Evolutionary conservation across 2,113 vertebrate genomes (phyloP).

Genomic region (Paradoxurus hermaphroditus): DNA sequence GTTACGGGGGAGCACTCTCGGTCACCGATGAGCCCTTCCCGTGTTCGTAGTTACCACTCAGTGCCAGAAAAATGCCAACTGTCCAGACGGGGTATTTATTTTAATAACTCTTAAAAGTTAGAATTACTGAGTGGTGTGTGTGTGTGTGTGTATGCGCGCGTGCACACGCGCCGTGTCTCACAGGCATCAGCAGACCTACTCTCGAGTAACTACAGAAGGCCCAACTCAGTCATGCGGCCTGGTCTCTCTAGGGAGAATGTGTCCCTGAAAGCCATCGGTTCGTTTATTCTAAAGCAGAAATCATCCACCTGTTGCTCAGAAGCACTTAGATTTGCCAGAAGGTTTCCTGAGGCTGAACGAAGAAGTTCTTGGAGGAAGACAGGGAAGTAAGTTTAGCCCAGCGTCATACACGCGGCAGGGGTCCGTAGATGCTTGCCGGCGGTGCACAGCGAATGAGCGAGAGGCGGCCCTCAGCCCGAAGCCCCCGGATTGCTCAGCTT

Average conservation of each 20-base stretch:
- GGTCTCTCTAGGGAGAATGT: background rate
- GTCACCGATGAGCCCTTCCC: background rate
- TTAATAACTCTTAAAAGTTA: background rate
- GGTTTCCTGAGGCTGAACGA: background rate
- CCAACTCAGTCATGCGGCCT: too few relatives aligned
- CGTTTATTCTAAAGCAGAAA: background rate
- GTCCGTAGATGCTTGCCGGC: background rate
- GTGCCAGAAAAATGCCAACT: background rate
- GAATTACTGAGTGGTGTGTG: background rate
- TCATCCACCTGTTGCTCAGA: background rate
- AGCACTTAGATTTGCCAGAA: background rate
- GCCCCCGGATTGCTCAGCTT: background rate
- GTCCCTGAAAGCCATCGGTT: background rate
- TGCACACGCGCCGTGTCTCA: background rate
- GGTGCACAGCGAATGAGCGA: background rate
- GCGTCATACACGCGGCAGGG: rapidly evolving
- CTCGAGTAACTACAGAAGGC: background rate
- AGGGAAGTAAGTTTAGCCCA: background rate
- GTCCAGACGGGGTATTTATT: background rate
- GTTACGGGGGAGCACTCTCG: rapidly evolving
- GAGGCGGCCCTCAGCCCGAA: background rate
- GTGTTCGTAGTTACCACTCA: background rate
- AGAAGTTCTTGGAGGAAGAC: background rate
- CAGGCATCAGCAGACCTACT: background rate
- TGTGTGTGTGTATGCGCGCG: background rate